Conservation (phyloP, 2,888 invertebrate species). For the Drosophila rellima region DNA sequence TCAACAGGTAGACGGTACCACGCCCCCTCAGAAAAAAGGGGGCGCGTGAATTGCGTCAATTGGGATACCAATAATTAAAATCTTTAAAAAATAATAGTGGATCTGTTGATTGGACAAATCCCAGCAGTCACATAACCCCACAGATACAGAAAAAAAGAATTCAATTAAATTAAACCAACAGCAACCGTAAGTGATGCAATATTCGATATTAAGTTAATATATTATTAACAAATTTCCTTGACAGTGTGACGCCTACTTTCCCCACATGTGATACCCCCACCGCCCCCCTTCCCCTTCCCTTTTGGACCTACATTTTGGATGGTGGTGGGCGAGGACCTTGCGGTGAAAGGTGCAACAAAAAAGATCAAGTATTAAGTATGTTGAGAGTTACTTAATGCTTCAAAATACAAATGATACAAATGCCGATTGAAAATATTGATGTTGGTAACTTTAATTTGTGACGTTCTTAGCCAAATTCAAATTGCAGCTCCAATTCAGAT, state of each 20-base stretch:
- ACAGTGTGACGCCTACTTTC: too few relatives aligned
- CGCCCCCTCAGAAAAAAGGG: not conserved
- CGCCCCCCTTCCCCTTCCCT: too few relatives aligned
- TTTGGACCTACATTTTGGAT: too few relatives aligned
- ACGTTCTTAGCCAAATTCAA: not conserved
- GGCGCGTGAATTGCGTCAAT: slow-evolving; percentile 11
- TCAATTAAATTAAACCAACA: not conserved
- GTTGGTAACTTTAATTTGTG: not conserved
- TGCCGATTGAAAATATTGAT: not conserved
- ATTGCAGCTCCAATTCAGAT: not conserved
- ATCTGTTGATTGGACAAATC: not conserved
- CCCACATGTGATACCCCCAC: not conserved
- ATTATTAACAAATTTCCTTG: too few relatives aligned
- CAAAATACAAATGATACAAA: slow-evolving; percentile 1
- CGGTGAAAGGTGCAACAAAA: not conserved
- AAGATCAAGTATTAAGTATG: not conserved
- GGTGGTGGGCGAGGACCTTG: slow-evolving; percentile 9
- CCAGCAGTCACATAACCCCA: not conserved
- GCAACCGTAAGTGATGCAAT: not conserved
- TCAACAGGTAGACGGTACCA: slow-evolving; percentile 12
- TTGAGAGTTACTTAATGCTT: not conserved
- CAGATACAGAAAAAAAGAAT: too few relatives aligned
- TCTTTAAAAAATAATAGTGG: not conserved
- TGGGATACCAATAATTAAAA: not conserved
- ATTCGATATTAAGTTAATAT: too few relatives aligned